These are phyloP conservation scores for Dynastes grantii DNA, from an alignment of 2,888 invertebrate genomes.

Conservation along the genomic window DNA sequence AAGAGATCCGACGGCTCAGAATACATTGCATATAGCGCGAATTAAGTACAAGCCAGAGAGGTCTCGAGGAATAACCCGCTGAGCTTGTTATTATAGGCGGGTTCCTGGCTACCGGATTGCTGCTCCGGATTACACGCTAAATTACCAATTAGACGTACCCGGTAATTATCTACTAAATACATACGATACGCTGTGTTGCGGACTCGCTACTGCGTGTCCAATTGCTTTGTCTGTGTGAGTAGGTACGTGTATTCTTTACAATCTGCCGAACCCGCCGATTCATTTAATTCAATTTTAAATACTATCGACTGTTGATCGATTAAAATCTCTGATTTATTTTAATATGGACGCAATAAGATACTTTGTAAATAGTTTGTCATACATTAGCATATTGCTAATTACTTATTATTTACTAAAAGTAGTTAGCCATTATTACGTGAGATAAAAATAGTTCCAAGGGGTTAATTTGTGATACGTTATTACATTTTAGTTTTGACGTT, in stretches of 20 bases:
- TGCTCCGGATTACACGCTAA: constrained; percentile 60
- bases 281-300: constrained; percentile 50
- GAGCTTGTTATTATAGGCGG: constrained; percentile 52
- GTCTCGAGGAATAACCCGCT: constrained; percentile 47
- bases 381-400: too few relatives aligned
- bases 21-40: constrained; percentile 51
- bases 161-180: constrained; percentile 61
- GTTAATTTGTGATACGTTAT: too few relatives aligned
- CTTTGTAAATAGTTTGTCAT: neutral
- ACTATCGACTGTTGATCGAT: constrained; percentile 19
- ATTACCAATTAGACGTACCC: constrained; percentile 64
- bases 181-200: constrained; percentile 54
- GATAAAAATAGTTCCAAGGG: too few relatives aligned
- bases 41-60: constrained; percentile 44
- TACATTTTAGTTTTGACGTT: too few relatives aligned
- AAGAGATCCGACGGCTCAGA: constrained; percentile 38
- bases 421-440: too few relatives aligned
- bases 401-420: too few relatives aligned
- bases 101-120: constrained; percentile 48
- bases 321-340: constrained; percentile 31
- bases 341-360: constrained; percentile 14
- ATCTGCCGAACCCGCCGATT: constrained; percentile 42
- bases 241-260: constrained; percentile 41
- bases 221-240: constrained; percentile 36
- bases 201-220: constrained; percentile 54